phyloP scores from a whole-genome alignment of 2,797 vertebrate genomes.

The Linurgus olivaceus region DNA sequence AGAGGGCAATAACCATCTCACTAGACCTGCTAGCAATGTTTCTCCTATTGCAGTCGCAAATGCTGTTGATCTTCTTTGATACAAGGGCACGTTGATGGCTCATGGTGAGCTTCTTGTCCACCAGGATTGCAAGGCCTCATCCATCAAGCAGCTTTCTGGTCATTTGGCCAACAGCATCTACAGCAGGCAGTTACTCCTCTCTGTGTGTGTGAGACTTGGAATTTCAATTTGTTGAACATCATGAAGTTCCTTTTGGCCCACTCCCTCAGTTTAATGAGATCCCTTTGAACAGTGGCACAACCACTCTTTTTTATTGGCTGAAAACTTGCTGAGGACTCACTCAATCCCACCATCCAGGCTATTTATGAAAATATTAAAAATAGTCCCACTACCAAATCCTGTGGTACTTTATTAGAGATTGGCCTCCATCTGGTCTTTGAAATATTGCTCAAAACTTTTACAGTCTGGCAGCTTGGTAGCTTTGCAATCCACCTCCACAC shows the following conservation, averaged over 20 bases:
- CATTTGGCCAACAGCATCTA: not conserved
- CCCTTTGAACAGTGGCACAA: not conserved
- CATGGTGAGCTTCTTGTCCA: not conserved
- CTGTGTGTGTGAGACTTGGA: not conserved
- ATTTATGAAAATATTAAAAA: not conserved
- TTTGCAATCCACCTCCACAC: not conserved
- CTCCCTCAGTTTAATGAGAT: not conserved
- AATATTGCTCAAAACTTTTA: not conserved
- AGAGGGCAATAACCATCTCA: not conserved
- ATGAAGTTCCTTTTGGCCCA: not conserved
- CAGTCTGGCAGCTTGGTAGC: not conserved
- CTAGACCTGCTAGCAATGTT: not conserved
- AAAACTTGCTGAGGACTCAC: not conserved
- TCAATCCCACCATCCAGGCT: not conserved
- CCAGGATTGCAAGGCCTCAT: not conserved
- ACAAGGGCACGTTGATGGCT: not conserved
- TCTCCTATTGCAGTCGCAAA: not conserved
- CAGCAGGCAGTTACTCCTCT: not conserved
- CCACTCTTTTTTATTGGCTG: not conserved
- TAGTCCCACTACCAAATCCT: not conserved
- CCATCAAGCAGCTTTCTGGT: not conserved
- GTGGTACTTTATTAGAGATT: not conserved
- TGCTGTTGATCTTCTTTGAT: not conserved
- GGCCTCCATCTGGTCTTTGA: not conserved
- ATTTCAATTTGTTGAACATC: not conserved